Evolutionary conservation across 1,140 invertebrate genomes (phyloP), one percentile per base, ranked within the genome.

Genomic region (Drosophila grimshawi): DNA sequence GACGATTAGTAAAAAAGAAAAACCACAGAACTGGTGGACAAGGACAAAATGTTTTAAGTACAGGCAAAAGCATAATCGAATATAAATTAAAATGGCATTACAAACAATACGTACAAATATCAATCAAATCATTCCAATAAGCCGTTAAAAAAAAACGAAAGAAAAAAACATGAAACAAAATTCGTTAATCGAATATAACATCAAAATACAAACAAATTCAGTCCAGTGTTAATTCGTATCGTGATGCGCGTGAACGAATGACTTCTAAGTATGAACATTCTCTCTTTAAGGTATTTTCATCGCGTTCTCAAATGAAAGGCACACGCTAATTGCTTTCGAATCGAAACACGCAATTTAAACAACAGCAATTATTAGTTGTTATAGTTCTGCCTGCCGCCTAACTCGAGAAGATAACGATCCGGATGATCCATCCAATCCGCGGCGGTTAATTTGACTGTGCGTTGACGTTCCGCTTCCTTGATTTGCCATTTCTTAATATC

Each of bases 371-470:
- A 0, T 79, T 76, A 92, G 45, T 92, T 93, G 80, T 94, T 94
- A 82, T 97, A 97, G 78, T 96, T 95, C 33, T 95, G 95, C 45
- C 96, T 93, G 19, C 97, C 97, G 10, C 96, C 97, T 78, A 98
- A 93, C 92, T 98, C 96, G 55, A 98, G 93, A 37, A 98, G 94
- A 92, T 94, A 94, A 68, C 97, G 95, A 94, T 98, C 97, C 2
- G 97, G 97, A 94, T 98, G 97, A 92, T 98, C 97, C 74, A 97
- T 94, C 97, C 97, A 98, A 91, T 98, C 97, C 19, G 95, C 94
- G 0, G 96, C 94, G 46, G 96, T 97, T 53, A 97, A 92, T 92
- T 98, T 98, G 3, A 98, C 96, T 27, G 94, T 94, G 51, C 96
- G 93, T 72, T 97, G 96, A 73, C 95, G 95, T 92, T 98, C 97